Evolutionary conservation across 2,888 invertebrate species (phyloP).

Genomic region (Diogma glabrata): DNA sequence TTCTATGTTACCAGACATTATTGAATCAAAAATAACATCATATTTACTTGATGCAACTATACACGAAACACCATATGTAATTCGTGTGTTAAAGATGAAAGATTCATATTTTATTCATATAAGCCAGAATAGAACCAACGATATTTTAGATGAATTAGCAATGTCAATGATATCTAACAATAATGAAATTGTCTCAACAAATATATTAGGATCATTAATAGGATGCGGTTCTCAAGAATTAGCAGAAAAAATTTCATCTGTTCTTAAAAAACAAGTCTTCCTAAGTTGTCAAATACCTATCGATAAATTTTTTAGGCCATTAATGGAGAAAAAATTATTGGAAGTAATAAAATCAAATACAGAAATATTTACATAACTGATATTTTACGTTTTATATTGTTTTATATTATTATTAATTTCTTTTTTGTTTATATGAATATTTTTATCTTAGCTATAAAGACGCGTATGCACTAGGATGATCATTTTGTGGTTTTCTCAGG

Average conservation of each 20-base stretch:
- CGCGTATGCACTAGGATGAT: no score
- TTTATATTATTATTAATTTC: no score
- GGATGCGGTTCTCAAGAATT: constrained; percentile 31
- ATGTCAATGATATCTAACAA: constrained; percentile 22
- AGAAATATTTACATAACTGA: constrained; percentile 17
- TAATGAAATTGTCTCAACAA: constrained; percentile 29
- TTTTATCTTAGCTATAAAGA: no score
- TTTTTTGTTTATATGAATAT: no score
- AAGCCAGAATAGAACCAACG: constrained; percentile 25
- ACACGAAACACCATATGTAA: constrained; percentile 29
- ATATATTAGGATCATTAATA: constrained; percentile 31
- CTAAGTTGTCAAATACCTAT: constrained; percentile 38
- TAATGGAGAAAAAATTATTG: constrained; percentile 34
- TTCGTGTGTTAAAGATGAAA: constrained; percentile 37
- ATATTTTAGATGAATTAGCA: constrained; percentile 33
- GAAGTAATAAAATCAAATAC: constrained; percentile 35
- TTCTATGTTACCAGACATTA: no score
- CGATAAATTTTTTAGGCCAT: constrained; percentile 28
- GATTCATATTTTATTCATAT: constrained; percentile 37
- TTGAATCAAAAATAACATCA: constrained; percentile 26
- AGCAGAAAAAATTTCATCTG: constrained; percentile 32
- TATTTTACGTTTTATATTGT: no score
- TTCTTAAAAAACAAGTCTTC: constrained; percentile 36
- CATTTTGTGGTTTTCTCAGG: no score
- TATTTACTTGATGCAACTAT: constrained; percentile 30